phyloP scores from a whole-genome alignment of 2,113 vertebrate genomes.

The Synodontis membranacea region DNA sequence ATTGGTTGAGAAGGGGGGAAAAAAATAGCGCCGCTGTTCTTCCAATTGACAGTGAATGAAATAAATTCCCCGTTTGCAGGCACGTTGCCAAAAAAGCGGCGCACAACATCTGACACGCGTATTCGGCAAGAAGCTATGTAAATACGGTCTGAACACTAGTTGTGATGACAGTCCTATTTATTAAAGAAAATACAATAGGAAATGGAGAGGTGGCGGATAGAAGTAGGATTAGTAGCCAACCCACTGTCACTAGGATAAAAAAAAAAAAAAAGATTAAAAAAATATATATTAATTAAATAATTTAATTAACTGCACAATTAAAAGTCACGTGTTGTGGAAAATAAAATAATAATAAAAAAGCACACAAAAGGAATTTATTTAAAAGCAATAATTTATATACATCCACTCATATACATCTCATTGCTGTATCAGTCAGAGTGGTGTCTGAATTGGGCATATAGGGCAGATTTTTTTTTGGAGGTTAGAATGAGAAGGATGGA shows the following conservation, averaged over 20 bases:
- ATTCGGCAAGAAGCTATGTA: conserved; percentile 52
- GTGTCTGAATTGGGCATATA: conserved; percentile 69
- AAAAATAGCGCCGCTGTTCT: conserved; percentile 54
- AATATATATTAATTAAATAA: no score
- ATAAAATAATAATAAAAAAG: no score
- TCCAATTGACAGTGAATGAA: conserved; percentile 75
- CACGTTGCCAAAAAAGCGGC: conserved; percentile 50
- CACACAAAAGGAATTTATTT: neutral
- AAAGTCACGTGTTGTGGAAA: neutral
- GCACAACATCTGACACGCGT: conserved; percentile 49
- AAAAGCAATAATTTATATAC: conserved; percentile 7
- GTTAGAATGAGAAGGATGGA: conserved; percentile 64
- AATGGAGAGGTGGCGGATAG: conserved; percentile 20
- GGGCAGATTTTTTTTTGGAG: conserved; percentile 70
- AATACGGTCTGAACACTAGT: conserved; percentile 46
- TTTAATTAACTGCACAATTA: no score
- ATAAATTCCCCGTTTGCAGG: conserved; percentile 55
- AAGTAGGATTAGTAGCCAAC: neutral
- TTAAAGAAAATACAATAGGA: conserved; percentile 40
- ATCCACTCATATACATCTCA: conserved; percentile 21
- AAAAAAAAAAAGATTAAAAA: no score
- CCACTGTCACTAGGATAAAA: neutral
- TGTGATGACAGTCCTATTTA: conserved; percentile 51
- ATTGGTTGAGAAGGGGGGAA: conserved; percentile 61
- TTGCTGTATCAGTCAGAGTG: conserved; percentile 50